A percentile compares a stretch with the other conserved stretches of the same genome.
phyloP scores from a whole-genome alignment of 2,888 invertebrate species.

The Drosophila mimetica region DNA sequence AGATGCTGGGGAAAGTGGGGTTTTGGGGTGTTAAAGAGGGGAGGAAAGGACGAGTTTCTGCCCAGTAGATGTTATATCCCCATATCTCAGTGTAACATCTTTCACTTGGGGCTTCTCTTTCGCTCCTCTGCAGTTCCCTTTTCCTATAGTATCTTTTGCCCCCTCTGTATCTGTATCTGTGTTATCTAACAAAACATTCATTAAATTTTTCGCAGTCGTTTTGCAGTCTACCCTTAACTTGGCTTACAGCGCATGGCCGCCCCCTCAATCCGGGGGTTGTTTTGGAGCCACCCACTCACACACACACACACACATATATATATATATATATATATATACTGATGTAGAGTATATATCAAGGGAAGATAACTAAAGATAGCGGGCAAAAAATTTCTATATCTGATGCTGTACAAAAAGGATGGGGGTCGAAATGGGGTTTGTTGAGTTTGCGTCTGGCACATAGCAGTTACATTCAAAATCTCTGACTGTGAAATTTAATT shows the following conservation, averaged over 20 bases:
- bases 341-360: slow-evolving; percentile 47
- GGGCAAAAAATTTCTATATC: slow-evolving; percentile 76
- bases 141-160: slow-evolving; percentile 48
- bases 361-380: slow-evolving; percentile 76
- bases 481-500: slow-evolving; percentile 71
- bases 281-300: slow-evolving; percentile 59
- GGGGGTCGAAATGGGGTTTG: slow-evolving; percentile 53
- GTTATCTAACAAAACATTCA: slow-evolving; percentile 79
- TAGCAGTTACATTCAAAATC: slow-evolving; percentile 70
- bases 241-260: slow-evolving; percentile 50
- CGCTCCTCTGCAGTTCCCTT: slow-evolving; percentile 11
- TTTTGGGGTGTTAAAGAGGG: background rate
- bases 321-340: slow-evolving; percentile 13
- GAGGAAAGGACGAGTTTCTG: slow-evolving; percentile 11
- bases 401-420: slow-evolving; percentile 60
- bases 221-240: slow-evolving; percentile 51
- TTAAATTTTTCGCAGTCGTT: slow-evolving; percentile 65
- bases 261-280: slow-evolving; percentile 68
- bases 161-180: slow-evolving; percentile 42
- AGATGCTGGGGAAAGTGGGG: slow-evolving; percentile 42
- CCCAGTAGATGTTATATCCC: slow-evolving; percentile 52
- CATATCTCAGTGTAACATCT: slow-evolving; percentile 78
- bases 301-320: slow-evolving; percentile 9
- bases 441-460: slow-evolving; percentile 53
- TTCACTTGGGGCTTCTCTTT: slow-evolving; percentile 59